Evolutionary conservation across 2,113 vertebrate genomes (phyloP), one percentile per base, ranked within the genome.

Genomic region (Galemys pyrenaicus): DNA sequence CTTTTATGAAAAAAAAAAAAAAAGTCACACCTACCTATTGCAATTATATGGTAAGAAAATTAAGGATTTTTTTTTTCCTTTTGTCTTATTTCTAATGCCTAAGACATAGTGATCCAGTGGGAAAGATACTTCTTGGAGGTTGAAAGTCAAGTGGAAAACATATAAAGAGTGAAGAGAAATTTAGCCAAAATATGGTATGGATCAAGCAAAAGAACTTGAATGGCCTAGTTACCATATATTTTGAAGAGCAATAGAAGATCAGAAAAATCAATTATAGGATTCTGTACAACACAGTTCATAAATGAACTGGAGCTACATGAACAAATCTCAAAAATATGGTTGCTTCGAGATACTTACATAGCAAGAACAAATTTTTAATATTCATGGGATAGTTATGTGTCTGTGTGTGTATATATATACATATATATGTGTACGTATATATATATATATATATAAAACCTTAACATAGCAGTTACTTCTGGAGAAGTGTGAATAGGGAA

Each of bases 111-210:
- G 65, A 79, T 60, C 17, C 78, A 78, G 2, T 84, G 77, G 16
- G 49, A 35, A 85, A 65, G 62, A 67, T 64, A 75, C 44, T 80
- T 54, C 24, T 46, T 10, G 46, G 54, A 28, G 12, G 1, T 12
- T 64, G 80, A 94, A 89, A 93, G 4, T 44, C 67, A 81, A 87
- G n/a, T 54, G 28, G 49, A 81, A 95, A 82, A 73, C 58, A 71
- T 10, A 74, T 89, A 88, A 65, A 92, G 62, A 37, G 12, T 35
- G 5, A n/a, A 44, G 35, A 19, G 3, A 81, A 75, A 70, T 49
- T 90, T 37, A 54, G 56, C 56, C 35, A 68, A 35, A 49, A 15
- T 49, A 16, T 12, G 22, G 5, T 54, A 32, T 4, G 49, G 26
- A 3, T 32, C 91, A 65, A 74, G 78, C 44, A 39, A 67, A 12